Conservation (phyloP, 2,888 invertebrate genomes). For the Podabrus alpinus region DNA sequence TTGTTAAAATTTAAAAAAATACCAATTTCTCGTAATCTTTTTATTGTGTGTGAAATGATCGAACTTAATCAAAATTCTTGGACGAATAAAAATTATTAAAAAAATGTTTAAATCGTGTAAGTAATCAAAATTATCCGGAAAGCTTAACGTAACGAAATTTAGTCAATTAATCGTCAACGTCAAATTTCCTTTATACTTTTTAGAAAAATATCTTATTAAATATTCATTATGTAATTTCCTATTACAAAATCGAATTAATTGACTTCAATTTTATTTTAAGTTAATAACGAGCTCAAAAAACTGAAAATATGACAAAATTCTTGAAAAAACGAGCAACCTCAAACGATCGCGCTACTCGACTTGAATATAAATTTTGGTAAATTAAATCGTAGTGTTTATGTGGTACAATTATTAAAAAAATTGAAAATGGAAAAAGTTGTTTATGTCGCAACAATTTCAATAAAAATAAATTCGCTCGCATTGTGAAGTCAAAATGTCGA, state of each 20-base stretch:
- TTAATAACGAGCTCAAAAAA: not conserved
- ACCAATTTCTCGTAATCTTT: too few species aligned
- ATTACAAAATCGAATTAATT: not conserved
- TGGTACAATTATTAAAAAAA: not conserved
- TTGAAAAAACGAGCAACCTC: not conserved
- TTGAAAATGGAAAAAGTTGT: not conserved
- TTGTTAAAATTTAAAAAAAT: too few species aligned
- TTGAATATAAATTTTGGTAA: not conserved
- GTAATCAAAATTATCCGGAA: conserved; percentile 26
- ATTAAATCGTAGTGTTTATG: not conserved
- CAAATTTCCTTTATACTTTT: conserved; percentile 8
- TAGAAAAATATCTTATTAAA: not conserved
- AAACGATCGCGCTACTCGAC: not conserved
- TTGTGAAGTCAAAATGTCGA: not conserved
- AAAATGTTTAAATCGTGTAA: not conserved
- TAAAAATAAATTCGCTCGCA: not conserved
- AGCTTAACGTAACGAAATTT: conserved; percentile 22
- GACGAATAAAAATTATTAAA: not conserved
- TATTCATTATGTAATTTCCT: not conserved
- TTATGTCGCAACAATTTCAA: not conserved
- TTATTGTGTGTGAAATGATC: too few species aligned
- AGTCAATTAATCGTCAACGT: conserved; percentile 17
- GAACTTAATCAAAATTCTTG: too few species aligned
- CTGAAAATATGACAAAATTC: not conserved
- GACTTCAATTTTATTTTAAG: not conserved